These are phyloP conservation scores for Sebastes fasciatus DNA, from an alignment of 2,113 vertebrate genomes.

Conservation along the genomic window DNA sequence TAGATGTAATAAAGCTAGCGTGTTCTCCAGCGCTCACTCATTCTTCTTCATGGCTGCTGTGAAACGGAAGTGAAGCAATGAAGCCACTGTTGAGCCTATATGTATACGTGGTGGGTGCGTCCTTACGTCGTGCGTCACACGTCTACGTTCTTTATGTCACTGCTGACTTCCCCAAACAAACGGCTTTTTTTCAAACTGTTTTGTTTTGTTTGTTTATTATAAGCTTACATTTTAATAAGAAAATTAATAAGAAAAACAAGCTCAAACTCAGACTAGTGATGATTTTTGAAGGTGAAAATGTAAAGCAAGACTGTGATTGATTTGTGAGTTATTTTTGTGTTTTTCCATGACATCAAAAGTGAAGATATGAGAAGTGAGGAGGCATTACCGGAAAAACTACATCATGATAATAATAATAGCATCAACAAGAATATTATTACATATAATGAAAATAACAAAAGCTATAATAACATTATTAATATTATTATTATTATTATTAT, in stretches of 20 bases:
- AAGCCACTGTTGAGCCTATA: too few species aligned
- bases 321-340: not conserved
- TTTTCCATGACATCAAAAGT: constrained; percentile 17
- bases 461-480: not conserved
- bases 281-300: not conserved
- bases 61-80: constrained; percentile 17
- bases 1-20: constrained; percentile 8
- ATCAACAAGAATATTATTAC: too few species aligned
- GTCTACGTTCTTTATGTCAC: too few species aligned
- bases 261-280: not conserved
- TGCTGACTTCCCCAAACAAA: too few species aligned
- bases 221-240: too few species aligned
- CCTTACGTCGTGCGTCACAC: not conserved
- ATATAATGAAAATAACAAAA: not conserved
- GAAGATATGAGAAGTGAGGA: rapidly evolving
- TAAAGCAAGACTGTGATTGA: not conserved
- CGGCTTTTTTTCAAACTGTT: too few species aligned
- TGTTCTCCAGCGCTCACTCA: rapidly evolving
- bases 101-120: not conserved
- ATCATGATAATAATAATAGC: too few species aligned
- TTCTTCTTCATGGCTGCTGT: not conserved
- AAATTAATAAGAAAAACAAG: not conserved
- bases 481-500: too few species aligned
- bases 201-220: too few species aligned
- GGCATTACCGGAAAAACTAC: not conserved